Base-by-base conservation (phyloP, 2,113 vertebrate genomes). In the Megatriorchis doriae region DNA sequence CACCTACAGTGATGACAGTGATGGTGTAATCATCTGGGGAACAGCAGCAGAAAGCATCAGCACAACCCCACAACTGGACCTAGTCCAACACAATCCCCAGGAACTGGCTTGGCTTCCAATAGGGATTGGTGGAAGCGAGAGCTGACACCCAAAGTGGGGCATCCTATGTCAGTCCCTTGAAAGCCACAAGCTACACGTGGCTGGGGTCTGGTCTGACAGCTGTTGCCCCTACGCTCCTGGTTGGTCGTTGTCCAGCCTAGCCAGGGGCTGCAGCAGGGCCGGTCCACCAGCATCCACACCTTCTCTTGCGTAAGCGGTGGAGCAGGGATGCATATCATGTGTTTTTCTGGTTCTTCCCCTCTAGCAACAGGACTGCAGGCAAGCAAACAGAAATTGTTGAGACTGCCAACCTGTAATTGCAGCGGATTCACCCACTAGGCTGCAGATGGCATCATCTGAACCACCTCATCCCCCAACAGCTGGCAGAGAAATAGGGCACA, bases 291-390 rank as follows among this genome's bases (percentile, higher is more conserved):
- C 50, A 22, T 3, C 78, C 16, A 5, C 23, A 4, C 48, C 48
- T 20, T 32, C n/a, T 65, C 36, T 47, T 3, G 59, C 8, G 1
- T 11, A 18, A 50, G n/a, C 2, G 2, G 10, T 21, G n/a, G n/a
- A 21, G n/a, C n/a, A 3, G 67, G 18, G 47, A 38, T 16, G 32
- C 56, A 58, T 21, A 58, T 22, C 32, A 19, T 9, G n/a, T 6
- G 47, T 7, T 20, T 21, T 20, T 15, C 47, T 36, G 34, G 18
- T 20, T 20, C 68, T 16, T 22, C n/a, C 48, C 3, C 31, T n/a
- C 18, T 8, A 7, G 38, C 5, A 9, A 27, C 50, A 43, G 31
- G 61, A 26, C 61, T 27, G 18, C 10, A 12, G 47, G 23, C 7
- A 19, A 42, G 47, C 7, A 18, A 53, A 43, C 23, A 66, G 48